Evolutionary conservation across 2,888 invertebrate species (phyloP).

Genomic region (Drosophila algonquin): DNA sequence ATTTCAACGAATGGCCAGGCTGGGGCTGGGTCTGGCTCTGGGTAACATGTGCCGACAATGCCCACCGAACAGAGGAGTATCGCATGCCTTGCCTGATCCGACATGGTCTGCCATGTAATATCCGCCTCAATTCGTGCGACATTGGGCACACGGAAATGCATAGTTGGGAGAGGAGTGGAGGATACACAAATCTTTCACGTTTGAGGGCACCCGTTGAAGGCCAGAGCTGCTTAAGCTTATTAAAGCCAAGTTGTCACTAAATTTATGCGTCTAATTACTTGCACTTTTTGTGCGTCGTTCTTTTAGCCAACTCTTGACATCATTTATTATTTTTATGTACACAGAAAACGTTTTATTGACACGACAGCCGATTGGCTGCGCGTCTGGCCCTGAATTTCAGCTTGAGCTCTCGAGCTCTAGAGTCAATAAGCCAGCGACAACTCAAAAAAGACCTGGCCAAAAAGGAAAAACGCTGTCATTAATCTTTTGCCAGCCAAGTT

Average conservation of each 20-base stretch:
- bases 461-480: conserved; percentile 58
- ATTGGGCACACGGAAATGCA: conserved; percentile 40
- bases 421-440: conserved; percentile 63
- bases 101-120: conserved; percentile 29
- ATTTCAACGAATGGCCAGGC: conserved; percentile 41
- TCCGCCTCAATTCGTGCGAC: conserved; percentile 23
- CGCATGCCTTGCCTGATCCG: conserved; percentile 11
- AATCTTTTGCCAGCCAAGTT: conserved; percentile 69
- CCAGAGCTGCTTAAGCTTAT: conserved; percentile 18
- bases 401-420: not conserved
- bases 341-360: conserved; percentile 73
- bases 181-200: conserved; percentile 22
- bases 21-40: conserved; percentile 2
- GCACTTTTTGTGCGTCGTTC: conserved; percentile 47
- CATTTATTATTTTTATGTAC: conserved; percentile 75
- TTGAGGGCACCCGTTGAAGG: conserved; percentile 3
- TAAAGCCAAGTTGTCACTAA: conserved; percentile 57
- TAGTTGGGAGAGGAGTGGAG: not conserved
- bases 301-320: conserved; percentile 40
- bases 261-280: conserved; percentile 72
- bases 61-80: conserved; percentile 4
- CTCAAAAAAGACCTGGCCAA: conserved; percentile 57
- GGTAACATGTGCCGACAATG: conserved; percentile 62
- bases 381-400: not conserved
- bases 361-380: conserved; percentile 42